phyloP scores from a whole-genome alignment of 2,888 invertebrate species.

The Spisula solida region DNA sequence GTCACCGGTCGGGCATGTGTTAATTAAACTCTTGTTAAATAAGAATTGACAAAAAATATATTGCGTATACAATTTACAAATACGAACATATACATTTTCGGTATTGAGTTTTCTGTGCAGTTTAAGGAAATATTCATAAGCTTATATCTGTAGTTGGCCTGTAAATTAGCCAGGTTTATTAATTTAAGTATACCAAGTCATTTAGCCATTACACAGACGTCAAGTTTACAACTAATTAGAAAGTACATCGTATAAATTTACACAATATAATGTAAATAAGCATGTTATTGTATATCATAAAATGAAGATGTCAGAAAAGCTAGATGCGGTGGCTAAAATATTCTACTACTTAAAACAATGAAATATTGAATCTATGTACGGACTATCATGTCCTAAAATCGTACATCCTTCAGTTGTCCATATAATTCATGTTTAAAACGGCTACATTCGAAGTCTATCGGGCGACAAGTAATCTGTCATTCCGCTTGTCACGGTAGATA shows the following conservation, averaged over 20 bases:
- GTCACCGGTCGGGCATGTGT: no score
- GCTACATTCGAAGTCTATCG: conserved; percentile 37
- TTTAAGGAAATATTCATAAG: no score
- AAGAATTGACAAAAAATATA: no score
- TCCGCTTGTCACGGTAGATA: conserved; percentile 31
- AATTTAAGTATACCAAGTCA: background rate
- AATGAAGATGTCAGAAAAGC: background rate
- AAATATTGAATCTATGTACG: conserved; percentile 19
- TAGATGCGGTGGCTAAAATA: background rate
- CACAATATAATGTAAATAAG: background rate
- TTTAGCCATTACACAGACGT: background rate
- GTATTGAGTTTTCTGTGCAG: no score
- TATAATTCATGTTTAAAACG: conserved; percentile 41
- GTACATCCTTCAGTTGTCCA: conserved; percentile 41
- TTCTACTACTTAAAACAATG: background rate
- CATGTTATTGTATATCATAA: background rate
- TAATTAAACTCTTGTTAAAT: no score
- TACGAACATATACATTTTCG: no score
- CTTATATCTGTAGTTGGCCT: no score
- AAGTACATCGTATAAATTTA: background rate
- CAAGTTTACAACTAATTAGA: background rate
- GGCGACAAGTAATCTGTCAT: conserved; percentile 64
- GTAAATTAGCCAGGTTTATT: background rate
- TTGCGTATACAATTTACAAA: no score
- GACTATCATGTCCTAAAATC: conserved; percentile 20